A percentile compares a stretch with the other conserved stretches of the same genome.
phyloP scores from a whole-genome alignment of 1,140 invertebrate species.

The Drosophila asahinai region DNA sequence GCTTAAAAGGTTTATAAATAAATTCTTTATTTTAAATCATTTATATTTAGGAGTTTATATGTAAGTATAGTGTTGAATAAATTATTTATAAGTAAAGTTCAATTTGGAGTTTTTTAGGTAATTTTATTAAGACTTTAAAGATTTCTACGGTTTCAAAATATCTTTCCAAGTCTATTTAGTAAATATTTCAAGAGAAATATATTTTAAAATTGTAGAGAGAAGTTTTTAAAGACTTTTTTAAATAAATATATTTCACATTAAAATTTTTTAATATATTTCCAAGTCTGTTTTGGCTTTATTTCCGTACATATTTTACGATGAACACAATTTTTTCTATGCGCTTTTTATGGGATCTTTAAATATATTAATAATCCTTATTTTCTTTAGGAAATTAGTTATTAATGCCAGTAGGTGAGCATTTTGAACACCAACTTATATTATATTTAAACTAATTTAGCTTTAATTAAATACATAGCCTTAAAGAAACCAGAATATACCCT shows the following conservation, averaged over 20 bases:
- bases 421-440: neutral
- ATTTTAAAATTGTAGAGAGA: too few species aligned
- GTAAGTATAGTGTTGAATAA: neutral
- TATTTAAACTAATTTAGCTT: neutral
- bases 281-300: too few species aligned
- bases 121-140: neutral
- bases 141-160: neutral
- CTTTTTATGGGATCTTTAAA: too few species aligned
- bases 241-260: too few species aligned
- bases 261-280: too few species aligned
- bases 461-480: neutral
- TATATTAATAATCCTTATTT: too few species aligned
- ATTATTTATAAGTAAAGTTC: neutral
- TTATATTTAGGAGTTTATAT: neutral
- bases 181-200: too few species aligned
- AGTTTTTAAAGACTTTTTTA: too few species aligned
- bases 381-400: too few species aligned
- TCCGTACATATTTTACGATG: too few species aligned
- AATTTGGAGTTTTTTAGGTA: neutral
- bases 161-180: too few species aligned
- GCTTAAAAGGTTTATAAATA: neutral
- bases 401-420: neutral
- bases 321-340: too few species aligned
- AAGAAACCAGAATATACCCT: neutral
- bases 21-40: neutral